Conservation (phyloP, 2,113 vertebrate genomes). For the Semicossyphus pulcher region DNA sequence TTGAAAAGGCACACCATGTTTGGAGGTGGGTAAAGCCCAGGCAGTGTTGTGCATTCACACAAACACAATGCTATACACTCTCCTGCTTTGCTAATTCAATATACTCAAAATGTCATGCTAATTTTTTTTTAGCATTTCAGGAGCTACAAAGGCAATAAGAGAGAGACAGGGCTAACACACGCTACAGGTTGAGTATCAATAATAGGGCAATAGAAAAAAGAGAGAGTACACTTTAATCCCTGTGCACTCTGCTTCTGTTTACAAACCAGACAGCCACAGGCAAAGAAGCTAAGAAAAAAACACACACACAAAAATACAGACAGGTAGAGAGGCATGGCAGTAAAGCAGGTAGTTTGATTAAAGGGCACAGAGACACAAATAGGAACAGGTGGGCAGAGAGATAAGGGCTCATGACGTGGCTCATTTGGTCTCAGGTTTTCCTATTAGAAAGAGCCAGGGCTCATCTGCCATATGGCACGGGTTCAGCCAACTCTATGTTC, state of each 20-base stretch:
- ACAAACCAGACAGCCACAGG: constrained; percentile 1
- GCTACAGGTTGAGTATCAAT: neutral
- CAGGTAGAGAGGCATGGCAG: neutral
- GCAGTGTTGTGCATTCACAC: constrained; percentile 2
- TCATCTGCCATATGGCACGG: constrained; percentile 52
- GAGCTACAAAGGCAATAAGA: constrained; percentile 2
- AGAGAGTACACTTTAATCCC: constrained; percentile 15
- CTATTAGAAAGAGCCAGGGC: constrained; percentile 14
- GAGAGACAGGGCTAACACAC: neutral
- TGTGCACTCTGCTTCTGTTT: constrained; percentile 7
- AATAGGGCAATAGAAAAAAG: constrained; percentile 4
- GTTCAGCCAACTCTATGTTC: constrained; percentile 20
- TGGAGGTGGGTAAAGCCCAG: constrained; percentile 10
- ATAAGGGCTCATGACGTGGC: constrained; percentile 46
- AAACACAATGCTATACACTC: constrained; percentile 11
- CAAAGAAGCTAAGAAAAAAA: constrained; percentile 19
- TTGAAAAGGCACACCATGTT: constrained; percentile 39
- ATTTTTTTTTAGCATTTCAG: constrained; percentile 22
- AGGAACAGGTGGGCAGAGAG: constrained; percentile 44
- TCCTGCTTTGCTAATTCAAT: constrained; percentile 8
- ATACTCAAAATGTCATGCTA: neutral
- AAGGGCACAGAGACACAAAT: constrained; percentile 18
- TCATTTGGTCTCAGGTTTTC: constrained; percentile 49
- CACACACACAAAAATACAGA: neutral
- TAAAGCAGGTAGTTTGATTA: constrained; percentile 8